Conservation (phyloP, 2,797 vertebrate genomes). For the Chanos chanos region DNA sequence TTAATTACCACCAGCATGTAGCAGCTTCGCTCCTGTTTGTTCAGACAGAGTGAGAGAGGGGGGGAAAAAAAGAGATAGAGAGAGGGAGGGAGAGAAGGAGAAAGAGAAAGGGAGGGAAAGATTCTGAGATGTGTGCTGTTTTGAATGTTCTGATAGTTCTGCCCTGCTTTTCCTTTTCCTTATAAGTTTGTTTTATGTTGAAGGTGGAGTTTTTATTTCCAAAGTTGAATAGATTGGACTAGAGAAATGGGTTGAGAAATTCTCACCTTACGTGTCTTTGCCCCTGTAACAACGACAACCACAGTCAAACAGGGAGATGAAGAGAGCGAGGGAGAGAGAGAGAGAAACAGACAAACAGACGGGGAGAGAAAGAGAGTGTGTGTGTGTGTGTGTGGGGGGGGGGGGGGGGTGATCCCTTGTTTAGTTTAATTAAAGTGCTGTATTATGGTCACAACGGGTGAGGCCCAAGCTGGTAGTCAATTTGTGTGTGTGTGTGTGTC, state of each 20-base stretch:
- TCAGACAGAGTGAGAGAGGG: constrained; percentile 30
- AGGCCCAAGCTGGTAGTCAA: constrained; percentile 19
- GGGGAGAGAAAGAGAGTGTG: constrained; percentile 1
- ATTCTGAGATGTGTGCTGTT: constrained; percentile 39
- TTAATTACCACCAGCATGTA: too few species aligned
- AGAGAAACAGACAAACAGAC: constrained; percentile 30
- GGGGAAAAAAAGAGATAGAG: constrained; percentile 30
- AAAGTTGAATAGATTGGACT: too few species aligned
- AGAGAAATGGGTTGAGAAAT: too few species aligned
- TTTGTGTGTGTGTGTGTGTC: constrained; percentile 8
- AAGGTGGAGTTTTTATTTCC: too few species aligned
- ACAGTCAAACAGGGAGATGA: too few species aligned
- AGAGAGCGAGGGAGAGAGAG: constrained; percentile 30
- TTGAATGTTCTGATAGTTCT: too few species aligned
- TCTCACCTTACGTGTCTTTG: too few species aligned
- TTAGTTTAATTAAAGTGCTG: constrained; percentile 23
- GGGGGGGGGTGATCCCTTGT: constrained; percentile 14
- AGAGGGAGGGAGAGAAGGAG: constrained; percentile 1
- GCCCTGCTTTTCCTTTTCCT: too few species aligned
- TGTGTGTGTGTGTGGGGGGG: background rate
- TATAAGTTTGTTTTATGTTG: too few species aligned
- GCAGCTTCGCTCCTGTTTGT: too few species aligned
- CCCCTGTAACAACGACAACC: too few species aligned
- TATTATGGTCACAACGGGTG: constrained; percentile 14
- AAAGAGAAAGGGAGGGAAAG: background rate